A percentile compares a stretch with the other conserved stretches of the same genome.
Conservation (phyloP, 1,140 invertebrate species). For the Zelostemma sp. region DNA sequence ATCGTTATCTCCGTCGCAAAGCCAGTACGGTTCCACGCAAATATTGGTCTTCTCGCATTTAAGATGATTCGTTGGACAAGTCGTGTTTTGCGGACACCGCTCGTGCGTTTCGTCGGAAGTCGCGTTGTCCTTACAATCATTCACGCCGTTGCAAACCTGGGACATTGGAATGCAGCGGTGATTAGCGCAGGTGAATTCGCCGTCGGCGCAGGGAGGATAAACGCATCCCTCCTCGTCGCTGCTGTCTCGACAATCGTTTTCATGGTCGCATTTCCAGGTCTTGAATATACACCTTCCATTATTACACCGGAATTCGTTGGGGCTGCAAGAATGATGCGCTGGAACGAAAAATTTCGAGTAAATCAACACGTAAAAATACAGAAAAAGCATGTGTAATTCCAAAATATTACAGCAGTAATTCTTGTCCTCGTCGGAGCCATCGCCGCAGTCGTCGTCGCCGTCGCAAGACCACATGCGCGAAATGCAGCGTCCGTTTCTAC, state of each 20-base stretch:
- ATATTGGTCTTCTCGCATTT: slow-evolving; percentile 95
- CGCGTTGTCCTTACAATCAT: slow-evolving; percentile 93
- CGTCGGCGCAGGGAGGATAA: slow-evolving; percentile 90
- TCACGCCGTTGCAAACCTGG: slow-evolving; percentile 93
- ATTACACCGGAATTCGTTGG: slow-evolving; percentile 93
- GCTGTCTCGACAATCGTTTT: slow-evolving; percentile 94
- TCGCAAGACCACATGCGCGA: slow-evolving; percentile 88
- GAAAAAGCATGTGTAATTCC: no score
- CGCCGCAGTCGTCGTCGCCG: slow-evolving; percentile 91
- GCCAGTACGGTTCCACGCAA: slow-evolving; percentile 95
- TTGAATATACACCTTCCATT: slow-evolving; percentile 96
- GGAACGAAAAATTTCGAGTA: no score
- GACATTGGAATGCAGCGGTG: slow-evolving; percentile 88
- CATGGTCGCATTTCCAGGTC: slow-evolving; percentile 94
- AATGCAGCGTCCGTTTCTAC: slow-evolving; percentile 93
- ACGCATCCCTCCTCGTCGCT: slow-evolving; percentile 93
- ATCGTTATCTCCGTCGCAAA: slow-evolving; percentile 95
- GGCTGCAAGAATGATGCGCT: slow-evolving; percentile 93
- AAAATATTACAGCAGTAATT: slow-evolving; percentile 90
- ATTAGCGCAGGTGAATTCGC: slow-evolving; percentile 95
- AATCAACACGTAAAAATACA: no score
- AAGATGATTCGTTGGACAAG: slow-evolving; percentile 87
- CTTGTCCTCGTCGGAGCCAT: slow-evolving; percentile 90
- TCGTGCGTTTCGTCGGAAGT: slow-evolving; percentile 93
- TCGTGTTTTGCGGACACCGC: slow-evolving; percentile 86